A percentile compares a stretch with the other conserved stretches of the same genome.
Evolutionary conservation across 2,113 vertebrate species (phyloP).

Genomic region (Rhea americana): DNA sequence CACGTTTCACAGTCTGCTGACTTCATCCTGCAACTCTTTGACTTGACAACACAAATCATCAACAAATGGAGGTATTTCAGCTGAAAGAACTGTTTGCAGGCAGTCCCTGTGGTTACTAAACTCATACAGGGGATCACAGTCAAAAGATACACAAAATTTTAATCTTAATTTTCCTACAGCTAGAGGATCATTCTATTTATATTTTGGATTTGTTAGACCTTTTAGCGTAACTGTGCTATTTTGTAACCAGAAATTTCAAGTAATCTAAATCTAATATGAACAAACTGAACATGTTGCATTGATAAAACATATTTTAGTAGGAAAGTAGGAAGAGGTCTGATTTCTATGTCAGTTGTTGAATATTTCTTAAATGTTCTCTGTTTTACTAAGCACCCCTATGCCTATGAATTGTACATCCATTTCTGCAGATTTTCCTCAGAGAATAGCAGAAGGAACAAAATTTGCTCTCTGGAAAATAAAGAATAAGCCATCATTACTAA

Average conservation of each 20-base stretch:
- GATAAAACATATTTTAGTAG: not conserved
- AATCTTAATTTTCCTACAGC: not conserved
- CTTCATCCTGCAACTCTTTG: too few relatives aligned
- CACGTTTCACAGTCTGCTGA: too few relatives aligned
- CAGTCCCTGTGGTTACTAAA: not conserved
- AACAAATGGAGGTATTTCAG: not conserved
- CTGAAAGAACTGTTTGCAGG: not conserved
- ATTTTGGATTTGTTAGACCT: not conserved
- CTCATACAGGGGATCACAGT: not conserved
- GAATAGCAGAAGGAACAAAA: not conserved
- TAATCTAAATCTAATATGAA: not conserved
- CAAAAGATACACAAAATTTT: not conserved
- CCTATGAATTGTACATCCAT: rapidly evolving
- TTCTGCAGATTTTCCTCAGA: not conserved
- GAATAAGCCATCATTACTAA: not conserved
- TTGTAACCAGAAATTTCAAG: not conserved
- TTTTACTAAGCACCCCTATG: not conserved
- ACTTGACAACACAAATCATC: too few relatives aligned
- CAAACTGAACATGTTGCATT: not conserved
- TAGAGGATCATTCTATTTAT: not conserved
- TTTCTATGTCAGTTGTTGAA: not conserved
- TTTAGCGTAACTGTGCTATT: not conserved
- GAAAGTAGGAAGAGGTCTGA: not conserved
- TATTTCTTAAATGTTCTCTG: not conserved
- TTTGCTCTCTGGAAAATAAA: not conserved